Percentiles rank a stretch among this genome's conserved stretches.
phyloP scores from a whole-genome alignment of 2,888 invertebrate genomes.

The Argyresthia goedartella region DNA sequence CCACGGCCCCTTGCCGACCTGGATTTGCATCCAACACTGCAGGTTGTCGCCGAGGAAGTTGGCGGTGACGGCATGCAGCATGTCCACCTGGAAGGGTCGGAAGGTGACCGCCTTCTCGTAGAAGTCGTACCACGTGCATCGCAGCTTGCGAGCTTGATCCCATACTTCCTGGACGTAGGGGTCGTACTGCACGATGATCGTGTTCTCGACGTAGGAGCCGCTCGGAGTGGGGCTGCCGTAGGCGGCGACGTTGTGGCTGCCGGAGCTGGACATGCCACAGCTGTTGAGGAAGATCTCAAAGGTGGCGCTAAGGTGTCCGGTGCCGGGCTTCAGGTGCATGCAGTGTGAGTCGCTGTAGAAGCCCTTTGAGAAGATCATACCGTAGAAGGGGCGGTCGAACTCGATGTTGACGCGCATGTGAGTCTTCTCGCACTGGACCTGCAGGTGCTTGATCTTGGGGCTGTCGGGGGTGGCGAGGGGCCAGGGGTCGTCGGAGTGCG shows the following conservation, averaged over 20 bases:
- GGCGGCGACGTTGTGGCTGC: slow-evolving; percentile 85
- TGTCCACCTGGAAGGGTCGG: slow-evolving; percentile 95
- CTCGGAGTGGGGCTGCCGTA: slow-evolving; percentile 92
- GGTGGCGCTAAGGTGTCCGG: slow-evolving; percentile 91
- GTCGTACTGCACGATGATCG: slow-evolving; percentile 95
- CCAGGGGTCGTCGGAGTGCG: slow-evolving; percentile 86
- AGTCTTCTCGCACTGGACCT: slow-evolving; percentile 96
- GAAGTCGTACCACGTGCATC: slow-evolving; percentile 97
- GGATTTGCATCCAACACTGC: slow-evolving; percentile 98
- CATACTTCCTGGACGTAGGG: slow-evolving; percentile 95
- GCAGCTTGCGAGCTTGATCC: slow-evolving; percentile 93
- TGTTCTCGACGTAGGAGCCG: slow-evolving; percentile 94
- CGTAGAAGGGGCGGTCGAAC: slow-evolving; percentile 95
- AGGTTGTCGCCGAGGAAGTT: slow-evolving; percentile 96
- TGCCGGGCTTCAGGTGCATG: slow-evolving; percentile 91
- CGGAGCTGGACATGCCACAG: slow-evolving; percentile 95
- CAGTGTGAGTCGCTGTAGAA: slow-evolving; percentile 93
- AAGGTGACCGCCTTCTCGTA: slow-evolving; percentile 96
- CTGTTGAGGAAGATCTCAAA: slow-evolving; percentile 95
- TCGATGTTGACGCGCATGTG: slow-evolving; percentile 96
- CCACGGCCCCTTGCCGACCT: slow-evolving; percentile 97
- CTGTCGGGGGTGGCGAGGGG: slow-evolving; percentile 90
- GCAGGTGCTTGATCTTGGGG: slow-evolving; percentile 92
- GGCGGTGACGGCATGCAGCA: slow-evolving; percentile 94
- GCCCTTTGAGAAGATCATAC: slow-evolving; percentile 96